Evolutionary conservation across 2,888 invertebrate species (phyloP).

Genomic region (Harmothoe impar): DNA sequence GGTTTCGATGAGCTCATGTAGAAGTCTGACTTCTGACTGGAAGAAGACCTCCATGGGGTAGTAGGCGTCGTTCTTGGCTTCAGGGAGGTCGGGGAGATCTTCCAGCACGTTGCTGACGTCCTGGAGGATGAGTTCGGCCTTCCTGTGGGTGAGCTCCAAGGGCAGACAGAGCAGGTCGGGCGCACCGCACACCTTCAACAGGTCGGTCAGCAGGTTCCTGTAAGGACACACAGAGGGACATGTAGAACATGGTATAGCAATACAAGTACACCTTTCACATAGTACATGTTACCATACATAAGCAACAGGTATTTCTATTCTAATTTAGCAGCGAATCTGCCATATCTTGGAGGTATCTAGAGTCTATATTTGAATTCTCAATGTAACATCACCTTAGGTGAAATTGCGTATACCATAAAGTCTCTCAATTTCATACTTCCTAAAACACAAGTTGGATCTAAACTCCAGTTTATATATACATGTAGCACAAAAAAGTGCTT

Average conservation of each 20-base stretch:
- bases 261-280: not conserved
- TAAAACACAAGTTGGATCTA: too few species aligned
- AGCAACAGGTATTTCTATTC: too few species aligned
- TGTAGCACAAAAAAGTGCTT: too few species aligned
- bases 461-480: too few species aligned
- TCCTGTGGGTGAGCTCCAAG: slow-evolving; percentile 38
- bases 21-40: slow-evolving; percentile 76
- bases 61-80: slow-evolving; percentile 75
- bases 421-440: too few species aligned
- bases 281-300: too few species aligned
- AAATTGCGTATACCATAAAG: too few species aligned
- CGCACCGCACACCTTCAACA: slow-evolving; percentile 64
- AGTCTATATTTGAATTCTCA: not conserved
- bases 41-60: slow-evolving; percentile 78
- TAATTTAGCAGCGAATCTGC: too few species aligned
- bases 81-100: slow-evolving; percentile 72
- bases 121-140: slow-evolving; percentile 64
- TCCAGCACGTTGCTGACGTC: slow-evolving; percentile 45
- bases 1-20: slow-evolving; percentile 2
- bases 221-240: slow-evolving; percentile 54
- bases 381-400: too few species aligned
- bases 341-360: not conserved
- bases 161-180: slow-evolving; percentile 56
- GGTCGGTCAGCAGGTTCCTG: slow-evolving; percentile 63
- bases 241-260: too few species aligned